Percentiles rank a stretch among this genome's conserved stretches.
These are phyloP conservation scores for Probaryconus sp. DNA, from an alignment of 1,140 invertebrate genomes.

Conservation along the genomic window DNA sequence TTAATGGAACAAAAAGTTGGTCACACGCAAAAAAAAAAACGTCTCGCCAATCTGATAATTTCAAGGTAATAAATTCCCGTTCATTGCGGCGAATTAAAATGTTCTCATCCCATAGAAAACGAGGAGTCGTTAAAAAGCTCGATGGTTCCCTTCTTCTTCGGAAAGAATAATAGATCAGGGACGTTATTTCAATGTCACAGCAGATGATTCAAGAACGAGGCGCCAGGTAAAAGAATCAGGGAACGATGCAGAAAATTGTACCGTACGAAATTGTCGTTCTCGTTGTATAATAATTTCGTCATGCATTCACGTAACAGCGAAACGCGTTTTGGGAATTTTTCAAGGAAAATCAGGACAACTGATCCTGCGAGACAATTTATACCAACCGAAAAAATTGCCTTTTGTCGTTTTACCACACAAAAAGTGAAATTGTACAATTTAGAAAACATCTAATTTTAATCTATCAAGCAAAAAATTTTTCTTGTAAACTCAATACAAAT, in stretches of 20 bases:
- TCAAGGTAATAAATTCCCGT: conserved; percentile 23
- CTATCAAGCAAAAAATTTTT: conserved; percentile 43
- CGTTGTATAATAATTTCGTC: conserved; percentile 21
- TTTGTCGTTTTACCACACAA: conserved; percentile 36
- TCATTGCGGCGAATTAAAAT: conserved; percentile 28
- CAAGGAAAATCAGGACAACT: conserved; percentile 30
- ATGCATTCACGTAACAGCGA: conserved; percentile 32
- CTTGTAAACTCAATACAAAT: too few species aligned
- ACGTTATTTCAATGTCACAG: conserved; percentile 32
- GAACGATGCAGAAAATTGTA: conserved; percentile 35
- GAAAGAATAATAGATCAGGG: conserved; percentile 25
- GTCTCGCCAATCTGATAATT: conserved; percentile 13
- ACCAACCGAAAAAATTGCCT: conserved; percentile 11
- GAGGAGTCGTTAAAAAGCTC: conserved; percentile 35
- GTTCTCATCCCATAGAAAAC: conserved; percentile 39
- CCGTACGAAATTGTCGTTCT: conserved; percentile 1
- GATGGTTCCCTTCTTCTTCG: conserved; percentile 13
- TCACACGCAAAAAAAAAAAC: conserved; percentile 4
- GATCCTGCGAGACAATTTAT: conserved; percentile 13
- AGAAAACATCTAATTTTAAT: too few species aligned
- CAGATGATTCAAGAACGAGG: conserved; percentile 47
- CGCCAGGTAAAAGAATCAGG: conserved; percentile 42
- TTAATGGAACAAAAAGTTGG: conserved; percentile 20
- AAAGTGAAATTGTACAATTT: conserved; percentile 27
- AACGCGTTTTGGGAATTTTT: conserved; percentile 35